Base-by-base conservation (phyloP, 2,113 vertebrate genomes). In the Todiramphus saurophagus region DNA sequence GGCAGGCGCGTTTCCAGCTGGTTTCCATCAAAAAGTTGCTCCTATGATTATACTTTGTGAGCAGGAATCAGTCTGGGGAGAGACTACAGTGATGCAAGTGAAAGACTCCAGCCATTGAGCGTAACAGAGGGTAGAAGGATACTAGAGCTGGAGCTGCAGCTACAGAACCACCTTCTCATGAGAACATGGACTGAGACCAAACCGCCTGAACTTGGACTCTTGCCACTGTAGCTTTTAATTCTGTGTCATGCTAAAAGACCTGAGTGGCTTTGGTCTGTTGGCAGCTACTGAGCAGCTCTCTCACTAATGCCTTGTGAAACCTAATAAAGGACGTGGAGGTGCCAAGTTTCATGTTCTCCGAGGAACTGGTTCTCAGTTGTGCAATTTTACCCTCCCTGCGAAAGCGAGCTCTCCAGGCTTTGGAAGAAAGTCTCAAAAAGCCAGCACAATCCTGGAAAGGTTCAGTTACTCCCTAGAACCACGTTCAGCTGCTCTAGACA, bases 311-410 rank as follows among this genome's bases (percentile, higher is more conserved):
- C 64, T 35, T 50, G 56, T 87, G 83, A 96, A 96, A 94, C 77
- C 53, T 51, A 66, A 59, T 28, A 70, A 41, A 82, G 72, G 75
- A 44, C 2, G 0, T 0, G 3, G 51, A 92, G 43, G 51, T 87
- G 92, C 92, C 92, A 89, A 78, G 88, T 94, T 92, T 90, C 91
- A 21, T 2, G 14, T 89, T 83, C 90, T n/a, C 83, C 11, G 28
- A 90, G 55, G 51, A 90, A 75, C 73, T 5, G 6, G 53, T 76
- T 89, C 81, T 95, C 46, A 11, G 53, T 69, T 78, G 86, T 55
- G 90, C 66, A 79, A 84, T 83, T 93, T 46, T 39, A 89, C 51
- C 64, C 21, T 77, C 58, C 3, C 23, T 0, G 0, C 75, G 74
- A 89, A 81, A 89, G 73, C 16, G 62, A 95, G 89, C 69, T 66